Percentiles rank a stretch among this genome's conserved stretches.
phyloP scores from a whole-genome alignment of 1,140 invertebrate genomes.

The Periplaneta americana region DNA sequence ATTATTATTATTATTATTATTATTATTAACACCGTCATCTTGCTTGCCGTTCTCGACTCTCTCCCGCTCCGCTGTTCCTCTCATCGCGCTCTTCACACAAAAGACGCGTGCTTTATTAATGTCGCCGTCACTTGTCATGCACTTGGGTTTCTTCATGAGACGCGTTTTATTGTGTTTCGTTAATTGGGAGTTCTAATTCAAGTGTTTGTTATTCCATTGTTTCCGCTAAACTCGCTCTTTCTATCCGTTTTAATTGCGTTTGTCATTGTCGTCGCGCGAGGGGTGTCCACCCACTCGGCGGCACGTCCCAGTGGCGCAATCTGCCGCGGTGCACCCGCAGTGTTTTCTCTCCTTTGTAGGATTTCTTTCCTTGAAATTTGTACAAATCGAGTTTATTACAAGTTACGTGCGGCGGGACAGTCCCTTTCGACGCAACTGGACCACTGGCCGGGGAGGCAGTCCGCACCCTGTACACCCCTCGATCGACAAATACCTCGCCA shows the following conservation, averaged over 20 bases:
- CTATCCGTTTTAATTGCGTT: neutral
- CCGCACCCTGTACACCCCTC: neutral
- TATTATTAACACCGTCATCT: too few relatives aligned
- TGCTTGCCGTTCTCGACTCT: too few relatives aligned
- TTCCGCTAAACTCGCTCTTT: neutral
- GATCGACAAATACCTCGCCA: too few relatives aligned
- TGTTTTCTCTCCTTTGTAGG: neutral
- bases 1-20: too few relatives aligned
- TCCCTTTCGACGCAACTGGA: neutral
- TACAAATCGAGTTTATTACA: neutral
- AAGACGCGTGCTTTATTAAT: neutral
- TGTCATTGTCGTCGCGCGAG: too few relatives aligned
- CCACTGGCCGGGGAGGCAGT: neutral
- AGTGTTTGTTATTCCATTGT: neutral
- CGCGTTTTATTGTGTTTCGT: conserved; percentile 7
- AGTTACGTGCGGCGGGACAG: neutral
- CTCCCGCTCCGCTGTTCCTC: too few relatives aligned
- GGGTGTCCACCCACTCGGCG: neutral
- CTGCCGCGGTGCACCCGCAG: neutral
- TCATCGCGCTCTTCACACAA: too few relatives aligned
- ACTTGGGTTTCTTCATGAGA: neutral
- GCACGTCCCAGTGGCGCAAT: neutral
- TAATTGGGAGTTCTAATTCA: conserved; percentile 15
- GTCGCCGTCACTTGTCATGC: neutral
- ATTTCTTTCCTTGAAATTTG: neutral